Base-by-base conservation (phyloP, 2,797 vertebrate genomes). In the Decapterus maruadsi region DNA sequence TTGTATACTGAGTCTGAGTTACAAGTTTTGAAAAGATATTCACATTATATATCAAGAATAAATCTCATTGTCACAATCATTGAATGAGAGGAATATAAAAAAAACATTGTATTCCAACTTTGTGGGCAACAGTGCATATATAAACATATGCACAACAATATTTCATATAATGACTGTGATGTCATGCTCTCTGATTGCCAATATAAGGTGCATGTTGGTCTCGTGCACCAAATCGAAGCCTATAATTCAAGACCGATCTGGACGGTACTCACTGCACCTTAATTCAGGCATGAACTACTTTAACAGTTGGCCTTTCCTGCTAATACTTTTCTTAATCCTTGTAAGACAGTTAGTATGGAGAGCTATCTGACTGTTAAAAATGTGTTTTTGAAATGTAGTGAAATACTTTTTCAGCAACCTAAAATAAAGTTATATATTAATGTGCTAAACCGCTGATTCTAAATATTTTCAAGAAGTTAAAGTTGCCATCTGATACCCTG, bases 301-400 rank as follows among this genome's bases (percentile, higher is more conserved):
- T 56, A 78, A 69, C 78, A 88, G 65, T 57, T 83, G 77, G 36
- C 74, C 26, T 68, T 66, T n/a, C 12, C 78, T 71, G 64, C 12
- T 89, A 86, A 82, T 85, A 43, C 75, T 76, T 75, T 68, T n/a
- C 22, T 72, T 80, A 78, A 88, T 76, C 75, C 56, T 58, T 1
- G 14, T 84, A 43, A 87, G 76, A 72, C 38, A 77, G 29, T 73
- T 82, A 77, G 46, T 8, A 45, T 11, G 34, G 2, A 71, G 22
- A 84, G 46, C 36, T 65, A 22, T 51, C 7, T 11, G 42, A 20
- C 45, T 61, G 66, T 48, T 79, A 26, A 31, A 31, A 45, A 56
- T 63, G 46, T 68, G 8, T 22, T 59, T 22, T 51, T 68, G 10
- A 72, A 69, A 53, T 72, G 40, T 68, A 50, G 9, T 8, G 10